Percentiles rank a stretch among this genome's conserved stretches.
Conservation (phyloP, 2,888 invertebrate genomes). For the Drosophila robusta region DNA sequence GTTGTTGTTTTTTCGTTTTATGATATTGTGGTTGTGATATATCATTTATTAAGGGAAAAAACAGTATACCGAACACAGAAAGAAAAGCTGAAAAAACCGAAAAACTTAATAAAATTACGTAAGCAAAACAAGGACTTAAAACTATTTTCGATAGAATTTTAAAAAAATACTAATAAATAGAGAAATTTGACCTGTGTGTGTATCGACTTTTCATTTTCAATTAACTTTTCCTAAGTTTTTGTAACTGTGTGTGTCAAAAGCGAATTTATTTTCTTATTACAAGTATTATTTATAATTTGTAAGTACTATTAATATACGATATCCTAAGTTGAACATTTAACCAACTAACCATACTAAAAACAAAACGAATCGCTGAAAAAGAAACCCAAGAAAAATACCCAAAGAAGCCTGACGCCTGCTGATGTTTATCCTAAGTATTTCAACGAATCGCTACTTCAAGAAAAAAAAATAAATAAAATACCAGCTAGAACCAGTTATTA, state of each 20-base stretch:
- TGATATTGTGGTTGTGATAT: slow-evolving; percentile 25
- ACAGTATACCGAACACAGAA: slow-evolving; percentile 2
- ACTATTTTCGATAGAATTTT: slow-evolving; percentile 39
- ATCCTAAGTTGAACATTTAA: slow-evolving; percentile 57
- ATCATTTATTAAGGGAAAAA: slow-evolving; percentile 38
- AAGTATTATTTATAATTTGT: slow-evolving; percentile 50
- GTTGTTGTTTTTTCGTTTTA: slow-evolving; percentile 76
- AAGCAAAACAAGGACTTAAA: slow-evolving; percentile 61
- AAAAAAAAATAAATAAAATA: not conserved
- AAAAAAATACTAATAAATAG: slow-evolving; percentile 11
- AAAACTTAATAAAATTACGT: slow-evolving; percentile 23
- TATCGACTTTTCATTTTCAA: slow-evolving; percentile 37
- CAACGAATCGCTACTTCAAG: not conserved
- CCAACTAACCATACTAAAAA: slow-evolving; percentile 76
- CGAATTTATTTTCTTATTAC: slow-evolving; percentile 44
- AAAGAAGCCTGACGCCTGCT: slow-evolving; percentile 45
- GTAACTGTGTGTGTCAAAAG: slow-evolving; percentile 68
- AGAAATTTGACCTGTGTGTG: slow-evolving; percentile 43
- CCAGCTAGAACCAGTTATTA: slow-evolving; percentile 15
- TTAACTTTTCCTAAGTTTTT: slow-evolving; percentile 40
- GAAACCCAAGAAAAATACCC: slow-evolving; percentile 13
- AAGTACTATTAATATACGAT: slow-evolving; percentile 43
- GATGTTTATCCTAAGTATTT: slow-evolving; percentile 43
- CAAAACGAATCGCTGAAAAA: slow-evolving; percentile 31
- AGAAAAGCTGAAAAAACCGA: not conserved